Base-by-base conservation (phyloP, 2,888 invertebrate species). In the Stenoptilia bipunctidactyla region DNA sequence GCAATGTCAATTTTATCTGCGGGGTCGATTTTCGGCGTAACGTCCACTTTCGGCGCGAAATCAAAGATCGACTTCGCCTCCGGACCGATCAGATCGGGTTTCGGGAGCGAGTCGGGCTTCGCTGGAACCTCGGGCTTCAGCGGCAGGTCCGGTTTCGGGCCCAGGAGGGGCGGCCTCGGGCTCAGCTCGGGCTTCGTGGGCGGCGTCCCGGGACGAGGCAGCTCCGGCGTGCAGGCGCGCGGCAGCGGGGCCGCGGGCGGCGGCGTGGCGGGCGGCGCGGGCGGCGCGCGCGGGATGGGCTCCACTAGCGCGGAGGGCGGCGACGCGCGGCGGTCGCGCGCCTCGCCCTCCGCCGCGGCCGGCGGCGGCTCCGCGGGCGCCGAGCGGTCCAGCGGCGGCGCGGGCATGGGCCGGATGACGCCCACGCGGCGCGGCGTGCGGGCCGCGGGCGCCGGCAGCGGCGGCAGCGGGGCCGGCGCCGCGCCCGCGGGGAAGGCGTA, bases 401-500 rank as follows among this genome's bases (percentile, higher is more conserved):
- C 38, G 13, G 51, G 58, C 38, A 80, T 79, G 34, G 87, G 88
- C 9, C 85, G 76, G 60, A 88, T 87, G 46, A 88, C 82, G 42
- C 87, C 87, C 41, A 87, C 74, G 50, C 87, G 87, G 67, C 60
- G 50, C 87, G 86, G 4, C 77, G 71, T 36, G 62, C 58, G 44
- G 66, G n/a, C 66, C 65, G 39, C 72, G 47, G 37, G 62, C 44
- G 79, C 77, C 39, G 68, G 61, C 36, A 75, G 61, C 43, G 76
- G 68, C 39, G 80, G 80, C 48, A 73, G 58, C 55, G 72, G 80
- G 4, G 70, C 61, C 10, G 62, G 69, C 14, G 41, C 55, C 34
- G 61, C 59, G 30, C 70, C 68, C 25, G 76, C 73, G 40, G 70
- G 72, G 58, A 90, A 89, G 42, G 84, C 80, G 60, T 86, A 91